Percentiles rank a stretch among this genome's conserved stretches.
Evolutionary conservation across 1,140 invertebrate species (phyloP).

Genomic region (Tetragnatha versicolor): DNA sequence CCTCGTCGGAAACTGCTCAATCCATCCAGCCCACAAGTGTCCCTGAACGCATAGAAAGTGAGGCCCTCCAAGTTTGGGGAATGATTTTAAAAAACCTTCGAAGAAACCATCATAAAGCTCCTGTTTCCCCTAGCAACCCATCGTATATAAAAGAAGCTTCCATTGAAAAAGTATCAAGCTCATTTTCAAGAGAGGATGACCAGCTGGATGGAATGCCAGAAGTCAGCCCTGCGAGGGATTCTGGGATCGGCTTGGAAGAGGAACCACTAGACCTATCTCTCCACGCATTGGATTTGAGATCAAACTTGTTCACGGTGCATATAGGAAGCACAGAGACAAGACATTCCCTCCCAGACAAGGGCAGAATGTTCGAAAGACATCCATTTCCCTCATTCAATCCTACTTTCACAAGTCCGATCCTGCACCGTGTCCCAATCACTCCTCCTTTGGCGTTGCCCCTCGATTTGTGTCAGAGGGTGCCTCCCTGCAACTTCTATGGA

Average conservation of each 20-base stretch:
- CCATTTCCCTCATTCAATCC: not conserved
- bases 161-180: not conserved
- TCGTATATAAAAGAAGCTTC: not conserved
- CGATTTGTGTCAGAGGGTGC: not conserved
- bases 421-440: not conserved
- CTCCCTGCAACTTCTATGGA: not conserved
- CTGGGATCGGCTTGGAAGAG: not conserved
- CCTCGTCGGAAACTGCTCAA: not conserved
- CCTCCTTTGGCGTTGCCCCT: not conserved
- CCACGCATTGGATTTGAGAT: not conserved
- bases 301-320: not conserved
- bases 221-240: not conserved
- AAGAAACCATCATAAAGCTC: too few species aligned
- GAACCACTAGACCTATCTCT: not conserved
- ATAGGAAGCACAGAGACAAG: too few species aligned
- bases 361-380: not conserved
- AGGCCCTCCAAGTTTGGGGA: too few species aligned
- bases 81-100: too few species aligned
- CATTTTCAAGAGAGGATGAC: not conserved
- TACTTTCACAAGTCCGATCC: not conserved
- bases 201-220: not conserved
- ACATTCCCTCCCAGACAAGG: not conserved
- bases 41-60: not conserved
- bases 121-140: not conserved
- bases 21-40: not conserved